Percentiles rank a stretch among this genome's conserved stretches.
phyloP scores from a whole-genome alignment of 1,140 invertebrate genomes.

The Hydropsyche tenuis region DNA sequence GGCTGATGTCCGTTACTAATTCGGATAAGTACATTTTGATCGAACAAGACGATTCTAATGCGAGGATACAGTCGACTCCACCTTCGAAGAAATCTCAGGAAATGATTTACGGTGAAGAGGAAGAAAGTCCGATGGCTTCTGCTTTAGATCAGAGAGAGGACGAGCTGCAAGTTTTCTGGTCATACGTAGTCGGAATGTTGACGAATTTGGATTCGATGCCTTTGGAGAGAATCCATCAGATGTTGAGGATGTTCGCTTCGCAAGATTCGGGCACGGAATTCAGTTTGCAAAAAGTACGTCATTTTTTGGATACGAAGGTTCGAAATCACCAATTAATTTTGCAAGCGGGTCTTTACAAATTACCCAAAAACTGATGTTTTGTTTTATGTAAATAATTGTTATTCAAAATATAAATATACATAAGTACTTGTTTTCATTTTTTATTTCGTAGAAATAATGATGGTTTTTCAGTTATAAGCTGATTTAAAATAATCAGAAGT shows the following conservation, averaged over 20 bases:
- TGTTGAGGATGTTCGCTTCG: slow-evolving; percentile 95
- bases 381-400: neutral
- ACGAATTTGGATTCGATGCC: slow-evolving; percentile 94
- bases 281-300: slow-evolving; percentile 83
- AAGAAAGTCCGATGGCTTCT: slow-evolving; percentile 93
- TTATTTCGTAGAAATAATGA: too few relatives aligned
- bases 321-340: slow-evolving; percentile 86
- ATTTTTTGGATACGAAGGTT: slow-evolving; percentile 93
- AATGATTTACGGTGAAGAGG: slow-evolving; percentile 86
- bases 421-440: too few relatives aligned
- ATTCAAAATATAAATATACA: too few relatives aligned
- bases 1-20: slow-evolving; percentile 77
- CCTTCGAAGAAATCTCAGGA: slow-evolving; percentile 62
- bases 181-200: slow-evolving; percentile 95
- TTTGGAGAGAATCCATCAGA: slow-evolving; percentile 93
- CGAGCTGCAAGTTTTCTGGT: slow-evolving; percentile 95
- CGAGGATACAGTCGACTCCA: slow-evolving; percentile 54
- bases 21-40: slow-evolving; percentile 79
- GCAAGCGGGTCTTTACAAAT: slow-evolving; percentile 84
- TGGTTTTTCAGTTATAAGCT: too few relatives aligned
- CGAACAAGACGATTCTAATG: slow-evolving; percentile 67
- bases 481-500: too few relatives aligned
- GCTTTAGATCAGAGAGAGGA: slow-evolving; percentile 91
- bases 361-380: slow-evolving; percentile 70
- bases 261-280: slow-evolving; percentile 89